phyloP scores from a whole-genome alignment of 2,797 vertebrate genomes.

The Myripristis murdjan region DNA sequence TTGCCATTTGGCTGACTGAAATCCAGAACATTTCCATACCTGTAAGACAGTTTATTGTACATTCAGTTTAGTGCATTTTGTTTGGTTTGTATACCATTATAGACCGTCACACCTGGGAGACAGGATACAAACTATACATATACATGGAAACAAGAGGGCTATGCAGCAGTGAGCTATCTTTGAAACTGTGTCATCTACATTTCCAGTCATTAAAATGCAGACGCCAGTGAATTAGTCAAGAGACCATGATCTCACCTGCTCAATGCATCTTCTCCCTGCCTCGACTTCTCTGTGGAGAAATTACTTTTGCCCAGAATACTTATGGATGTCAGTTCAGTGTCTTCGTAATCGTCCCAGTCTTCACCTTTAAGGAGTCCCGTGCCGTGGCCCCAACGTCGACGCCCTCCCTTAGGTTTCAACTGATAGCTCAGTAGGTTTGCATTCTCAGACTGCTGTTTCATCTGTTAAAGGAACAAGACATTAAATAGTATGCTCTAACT shows the following conservation, averaged over 20 bases:
- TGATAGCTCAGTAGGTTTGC: slow-evolving; percentile 83
- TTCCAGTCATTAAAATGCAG: neutral
- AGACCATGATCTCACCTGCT: slow-evolving; percentile 83
- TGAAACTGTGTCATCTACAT: too few species aligned
- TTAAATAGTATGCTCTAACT: too few species aligned
- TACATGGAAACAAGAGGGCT: too few species aligned
- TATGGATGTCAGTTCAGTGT: slow-evolving; percentile 82
- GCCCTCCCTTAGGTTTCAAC: slow-evolving; percentile 87
- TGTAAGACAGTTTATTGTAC: slow-evolving; percentile 58
- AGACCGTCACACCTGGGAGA: too few species aligned
- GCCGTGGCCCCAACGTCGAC: slow-evolving; percentile 90
- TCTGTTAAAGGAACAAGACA: slow-evolving; percentile 54
- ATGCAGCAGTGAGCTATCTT: too few species aligned
- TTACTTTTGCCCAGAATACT: slow-evolving; percentile 81
- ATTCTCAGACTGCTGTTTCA: slow-evolving; percentile 82
- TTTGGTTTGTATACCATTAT: neutral
- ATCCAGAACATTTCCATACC: slow-evolving; percentile 91
- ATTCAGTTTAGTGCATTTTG: too few species aligned
- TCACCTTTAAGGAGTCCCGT: slow-evolving; percentile 87
- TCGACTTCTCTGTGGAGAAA: slow-evolving; percentile 84
- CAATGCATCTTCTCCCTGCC: slow-evolving; percentile 84
- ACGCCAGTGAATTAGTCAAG: neutral
- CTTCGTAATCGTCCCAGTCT: slow-evolving; percentile 92
- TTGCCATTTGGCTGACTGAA: slow-evolving; percentile 86
- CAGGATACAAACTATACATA: too few species aligned